Conservation (phyloP, 1,140 invertebrate genomes). For the Meteorus sp. region DNA sequence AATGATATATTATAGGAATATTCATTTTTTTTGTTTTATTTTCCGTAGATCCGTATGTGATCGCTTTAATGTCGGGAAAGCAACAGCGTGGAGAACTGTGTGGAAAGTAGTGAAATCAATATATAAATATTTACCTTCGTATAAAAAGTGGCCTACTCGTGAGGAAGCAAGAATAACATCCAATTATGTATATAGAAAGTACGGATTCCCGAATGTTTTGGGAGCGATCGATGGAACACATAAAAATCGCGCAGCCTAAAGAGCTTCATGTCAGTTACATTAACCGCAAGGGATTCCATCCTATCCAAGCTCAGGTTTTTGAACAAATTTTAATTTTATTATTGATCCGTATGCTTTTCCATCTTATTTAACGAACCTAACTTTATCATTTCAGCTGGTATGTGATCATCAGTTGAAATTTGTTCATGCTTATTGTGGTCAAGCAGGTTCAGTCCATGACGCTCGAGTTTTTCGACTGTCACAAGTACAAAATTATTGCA, state of each 20-base stretch:
- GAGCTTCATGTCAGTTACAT: constrained; percentile 28
- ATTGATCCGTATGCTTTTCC: not conserved
- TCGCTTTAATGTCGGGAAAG: constrained; percentile 14
- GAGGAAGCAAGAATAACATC: constrained; percentile 16
- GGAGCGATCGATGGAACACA: constrained; percentile 37
- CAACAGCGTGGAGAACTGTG: constrained; percentile 21
- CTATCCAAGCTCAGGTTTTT: constrained; percentile 27
- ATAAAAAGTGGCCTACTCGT: constrained; percentile 25
- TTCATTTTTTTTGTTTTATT: not conserved
- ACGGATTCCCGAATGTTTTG: constrained; percentile 27
- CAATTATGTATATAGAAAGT: not conserved
- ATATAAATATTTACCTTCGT: not conserved
- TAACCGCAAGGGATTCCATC: constrained; percentile 35
- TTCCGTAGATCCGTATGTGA: constrained; percentile 4
- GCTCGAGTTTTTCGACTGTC: constrained; percentile 31
- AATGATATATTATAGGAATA: not conserved
- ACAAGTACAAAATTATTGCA: constrained; percentile 23
- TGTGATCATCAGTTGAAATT: constrained; percentile 28
- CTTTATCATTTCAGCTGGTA: constrained; percentile 27
- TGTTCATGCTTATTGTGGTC: constrained; percentile 30
- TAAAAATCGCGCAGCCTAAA: constrained; percentile 31
- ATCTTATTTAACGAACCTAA: not conserved
- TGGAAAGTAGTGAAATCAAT: constrained; percentile 18
- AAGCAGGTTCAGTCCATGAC: constrained; percentile 36
- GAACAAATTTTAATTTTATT: not conserved